Percentiles rank a stretch among this genome's conserved stretches.
Evolutionary conservation across 2,113 vertebrate genomes (phyloP).

Genomic region (Leptocoma aspasia): DNA sequence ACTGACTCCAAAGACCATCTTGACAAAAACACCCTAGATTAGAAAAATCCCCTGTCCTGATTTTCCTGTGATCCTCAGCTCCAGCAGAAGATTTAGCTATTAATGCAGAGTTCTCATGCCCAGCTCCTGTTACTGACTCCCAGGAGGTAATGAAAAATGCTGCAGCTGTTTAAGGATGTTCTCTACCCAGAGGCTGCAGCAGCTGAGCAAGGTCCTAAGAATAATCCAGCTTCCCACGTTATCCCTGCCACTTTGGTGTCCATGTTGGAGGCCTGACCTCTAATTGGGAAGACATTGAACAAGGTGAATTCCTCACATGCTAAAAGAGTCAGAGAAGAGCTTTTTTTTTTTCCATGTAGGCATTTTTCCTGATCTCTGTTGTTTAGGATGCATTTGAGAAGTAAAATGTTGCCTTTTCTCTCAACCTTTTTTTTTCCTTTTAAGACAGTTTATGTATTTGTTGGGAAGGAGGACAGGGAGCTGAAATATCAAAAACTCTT

Average conservation of each 20-base stretch:
- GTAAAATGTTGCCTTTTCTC: neutral
- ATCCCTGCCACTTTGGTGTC: neutral
- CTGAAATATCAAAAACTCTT: neutral
- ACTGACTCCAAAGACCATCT: neutral
- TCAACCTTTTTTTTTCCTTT: neutral
- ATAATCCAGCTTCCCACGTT: neutral
- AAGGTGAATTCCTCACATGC: neutral
- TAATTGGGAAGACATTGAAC: neutral
- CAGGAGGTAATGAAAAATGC: neutral
- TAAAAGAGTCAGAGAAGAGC: neutral
- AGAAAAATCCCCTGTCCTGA: neutral
- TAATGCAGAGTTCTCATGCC: neutral
- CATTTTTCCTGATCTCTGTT: neutral
- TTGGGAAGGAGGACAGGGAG: neutral
- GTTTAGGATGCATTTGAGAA: neutral
- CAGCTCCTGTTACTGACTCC: neutral
- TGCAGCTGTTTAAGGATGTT: neutral
- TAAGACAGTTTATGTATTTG: neutral
- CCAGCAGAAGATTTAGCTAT: rapidly evolving
- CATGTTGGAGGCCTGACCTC: neutral
- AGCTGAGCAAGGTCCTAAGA: neutral
- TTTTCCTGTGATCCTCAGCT: neutral
- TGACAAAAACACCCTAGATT: neutral
- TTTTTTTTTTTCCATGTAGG: neutral
- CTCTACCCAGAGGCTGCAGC: neutral